phyloP scores from a whole-genome alignment of 2,113 vertebrate genomes.

The Dasyornis broadbenti region DNA sequence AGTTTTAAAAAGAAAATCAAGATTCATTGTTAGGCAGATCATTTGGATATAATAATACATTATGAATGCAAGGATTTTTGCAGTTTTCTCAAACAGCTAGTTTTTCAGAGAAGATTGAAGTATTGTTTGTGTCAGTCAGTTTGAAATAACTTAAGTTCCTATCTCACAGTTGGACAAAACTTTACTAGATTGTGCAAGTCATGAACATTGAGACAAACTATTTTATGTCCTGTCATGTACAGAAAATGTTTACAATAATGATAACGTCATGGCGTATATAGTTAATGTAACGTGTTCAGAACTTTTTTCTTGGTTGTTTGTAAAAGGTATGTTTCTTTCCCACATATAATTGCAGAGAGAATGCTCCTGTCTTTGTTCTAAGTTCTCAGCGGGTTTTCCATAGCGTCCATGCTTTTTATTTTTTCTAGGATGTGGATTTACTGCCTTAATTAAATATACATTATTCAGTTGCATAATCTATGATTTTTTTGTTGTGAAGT shows the following conservation, averaged over 20 bases:
- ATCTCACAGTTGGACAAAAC: background rate
- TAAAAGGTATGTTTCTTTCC: background rate
- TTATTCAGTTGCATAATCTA: background rate
- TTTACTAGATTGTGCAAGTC: background rate
- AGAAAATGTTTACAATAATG: background rate
- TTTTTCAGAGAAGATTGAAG: background rate
- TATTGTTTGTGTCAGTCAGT: background rate
- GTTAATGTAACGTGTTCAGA: background rate
- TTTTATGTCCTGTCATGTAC: background rate
- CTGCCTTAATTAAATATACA: background rate
- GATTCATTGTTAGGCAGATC: background rate
- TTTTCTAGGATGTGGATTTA: background rate
- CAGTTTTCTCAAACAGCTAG: background rate
- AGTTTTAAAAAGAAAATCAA: background rate
- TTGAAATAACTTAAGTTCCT: background rate
- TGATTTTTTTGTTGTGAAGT: background rate
- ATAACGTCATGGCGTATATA: background rate
- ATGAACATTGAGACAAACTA: background rate
- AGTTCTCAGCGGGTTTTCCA: background rate
- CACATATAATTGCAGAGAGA: background rate
- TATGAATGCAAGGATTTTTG: background rate
- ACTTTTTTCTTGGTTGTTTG: background rate
- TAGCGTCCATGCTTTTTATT: background rate
- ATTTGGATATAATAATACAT: background rate
- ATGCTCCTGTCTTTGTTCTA: background rate